Base-by-base conservation (phyloP, 2,888 invertebrate genomes). In the Hydroisotoma schaefferi region DNA sequence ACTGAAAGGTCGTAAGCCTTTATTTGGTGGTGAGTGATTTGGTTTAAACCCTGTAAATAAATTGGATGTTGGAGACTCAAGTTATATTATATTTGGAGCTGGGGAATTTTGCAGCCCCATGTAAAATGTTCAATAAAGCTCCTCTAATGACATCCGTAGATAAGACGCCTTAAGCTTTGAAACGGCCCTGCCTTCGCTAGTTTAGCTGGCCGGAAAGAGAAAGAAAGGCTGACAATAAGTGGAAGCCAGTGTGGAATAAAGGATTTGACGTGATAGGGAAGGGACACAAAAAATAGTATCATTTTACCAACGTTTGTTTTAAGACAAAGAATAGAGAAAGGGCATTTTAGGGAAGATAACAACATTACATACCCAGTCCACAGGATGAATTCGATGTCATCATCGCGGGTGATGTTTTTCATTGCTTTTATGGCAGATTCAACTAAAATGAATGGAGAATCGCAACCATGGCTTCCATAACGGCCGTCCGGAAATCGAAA, bases 321-420 rank as follows among this genome's bases (percentile, higher is more conserved):
- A 52, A 52, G 52, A 52, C 52, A 52, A 52, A 33, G 38, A n/a
- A n/a, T n/a, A n/a, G n/a, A n/a, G 29, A 47, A 8, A 40, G 40
- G 46, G 37, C 22, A 37, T 52, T 49, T 49, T 12, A 25, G 15
- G 49, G 26, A 52, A 58, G 38, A 52, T 37, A 60, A 60, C 46
- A 55, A 67, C 85, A n/a, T n/a, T n/a, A n/a, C n/a, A 82, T 81
- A 92, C 93, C 93, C 94, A 23, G 94, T 94, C 94, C 94, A 94
- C 25, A 94, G 79, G 23, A 94, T 90, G 77, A 94, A 94, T 78
- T 94, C 93, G 63, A 93, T 88, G 76, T 89, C 90, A 77, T 91
- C 88, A 77, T 91, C 88, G 48, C 87, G 85, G 75, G 88, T 87
- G 61, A 88, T 82, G 55, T 85, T 84, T 78, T 87, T 86, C 94